Conservation (phyloP, 2,113 vertebrate species). For the Hypanus sabinus region DNA sequence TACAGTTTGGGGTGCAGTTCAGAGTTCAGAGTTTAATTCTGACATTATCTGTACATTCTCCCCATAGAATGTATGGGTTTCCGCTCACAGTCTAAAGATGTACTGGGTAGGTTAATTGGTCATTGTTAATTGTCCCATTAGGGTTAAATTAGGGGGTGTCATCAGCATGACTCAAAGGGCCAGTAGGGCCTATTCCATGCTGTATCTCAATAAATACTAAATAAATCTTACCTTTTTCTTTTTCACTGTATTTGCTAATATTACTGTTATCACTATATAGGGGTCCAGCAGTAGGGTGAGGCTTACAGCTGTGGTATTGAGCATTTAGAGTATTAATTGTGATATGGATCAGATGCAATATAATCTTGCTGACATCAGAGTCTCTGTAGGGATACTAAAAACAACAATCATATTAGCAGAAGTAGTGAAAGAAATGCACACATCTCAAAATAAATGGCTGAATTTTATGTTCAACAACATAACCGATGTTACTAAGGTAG, state of each 20-base stretch:
- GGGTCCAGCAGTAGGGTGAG: constrained; percentile 85
- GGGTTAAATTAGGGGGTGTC: too few relatives aligned
- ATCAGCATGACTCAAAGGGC: too few relatives aligned
- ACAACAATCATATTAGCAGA: constrained; percentile 41
- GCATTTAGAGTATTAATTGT: constrained; percentile 95
- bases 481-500: too few relatives aligned
- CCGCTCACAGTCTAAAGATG: too few relatives aligned
- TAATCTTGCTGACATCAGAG: constrained; percentile 88
- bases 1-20: too few relatives aligned
- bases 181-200: too few relatives aligned
- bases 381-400: constrained; percentile 91
- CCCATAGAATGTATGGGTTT: too few relatives aligned
- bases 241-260: constrained; percentile 95
- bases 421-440: background rate
- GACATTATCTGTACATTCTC: too few relatives aligned
- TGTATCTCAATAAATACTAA: too few relatives aligned
- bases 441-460: background rate
- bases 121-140: too few relatives aligned
- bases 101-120: too few relatives aligned
- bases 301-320: constrained; percentile 97
- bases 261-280: constrained; percentile 97
- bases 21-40: too few relatives aligned
- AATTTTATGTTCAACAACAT: background rate
- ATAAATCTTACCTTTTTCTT: constrained; percentile 80
- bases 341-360: constrained; percentile 93